Evolutionary conservation across 2,888 invertebrate genomes (phyloP).

Genomic region (Scelioninae gen. 1): DNA sequence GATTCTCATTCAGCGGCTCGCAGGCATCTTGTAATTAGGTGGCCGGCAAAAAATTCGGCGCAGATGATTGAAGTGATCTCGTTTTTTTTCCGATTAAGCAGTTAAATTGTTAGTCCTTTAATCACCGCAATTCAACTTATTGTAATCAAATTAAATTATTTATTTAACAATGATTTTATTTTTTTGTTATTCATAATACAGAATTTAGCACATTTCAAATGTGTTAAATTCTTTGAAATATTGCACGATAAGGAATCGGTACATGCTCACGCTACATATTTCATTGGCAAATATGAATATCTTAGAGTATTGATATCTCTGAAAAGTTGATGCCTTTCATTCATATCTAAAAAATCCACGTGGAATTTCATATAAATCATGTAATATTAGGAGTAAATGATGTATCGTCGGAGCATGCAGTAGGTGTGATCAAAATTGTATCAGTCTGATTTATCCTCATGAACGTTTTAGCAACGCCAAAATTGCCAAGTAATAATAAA

Average conservation of each 20-base stretch:
- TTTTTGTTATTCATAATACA: neutral
- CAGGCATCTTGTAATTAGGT: conserved; percentile 57
- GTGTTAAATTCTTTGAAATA: neutral
- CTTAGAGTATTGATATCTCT: conserved; percentile 30
- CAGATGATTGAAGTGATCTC: conserved; percentile 39
- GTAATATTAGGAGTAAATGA: conserved; percentile 30
- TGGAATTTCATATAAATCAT: conserved; percentile 39
- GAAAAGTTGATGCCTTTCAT: conserved; percentile 31
- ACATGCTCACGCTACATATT: conserved; percentile 17
- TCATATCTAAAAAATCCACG: conserved; percentile 36
- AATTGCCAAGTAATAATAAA: conserved; percentile 32
- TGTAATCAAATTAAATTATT: conserved; percentile 38
- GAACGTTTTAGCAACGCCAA: conserved; percentile 16
- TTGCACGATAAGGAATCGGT: conserved; percentile 7
- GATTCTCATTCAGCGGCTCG: conserved; percentile 50
- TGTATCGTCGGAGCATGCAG: conserved; percentile 11
- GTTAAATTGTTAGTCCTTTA: conserved; percentile 32
- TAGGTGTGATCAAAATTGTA: conserved; percentile 33
- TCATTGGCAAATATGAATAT: conserved; percentile 29
- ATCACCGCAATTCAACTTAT: neutral
- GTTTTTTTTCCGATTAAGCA: conserved; percentile 48
- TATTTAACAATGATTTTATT: neutral
- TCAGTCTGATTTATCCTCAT: conserved; percentile 30
- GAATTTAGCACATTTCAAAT: neutral
- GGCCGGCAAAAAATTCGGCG: conserved; percentile 52